phyloP scores from a whole-genome alignment of 2,113 vertebrate genomes.

The Dermatemys mawii region DNA sequence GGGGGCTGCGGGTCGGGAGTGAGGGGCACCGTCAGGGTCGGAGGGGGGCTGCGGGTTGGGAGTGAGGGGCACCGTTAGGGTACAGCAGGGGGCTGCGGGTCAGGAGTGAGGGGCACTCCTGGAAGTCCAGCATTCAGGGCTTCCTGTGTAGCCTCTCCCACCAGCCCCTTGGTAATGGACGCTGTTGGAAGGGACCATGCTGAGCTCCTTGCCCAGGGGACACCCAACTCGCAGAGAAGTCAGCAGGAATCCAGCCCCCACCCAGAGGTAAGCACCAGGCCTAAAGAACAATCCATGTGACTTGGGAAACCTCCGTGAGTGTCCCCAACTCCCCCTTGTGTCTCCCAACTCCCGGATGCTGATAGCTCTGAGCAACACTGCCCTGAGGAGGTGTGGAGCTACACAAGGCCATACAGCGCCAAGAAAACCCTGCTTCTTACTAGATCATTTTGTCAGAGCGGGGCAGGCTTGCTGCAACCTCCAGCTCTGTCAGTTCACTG shows the following conservation, averaged over 20 bases:
- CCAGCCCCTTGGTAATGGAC: background rate
- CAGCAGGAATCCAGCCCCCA: background rate
- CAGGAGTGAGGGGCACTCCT: too few relatives aligned
- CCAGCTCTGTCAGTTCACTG: background rate
- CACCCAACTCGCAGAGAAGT: background rate
- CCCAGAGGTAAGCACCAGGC: background rate
- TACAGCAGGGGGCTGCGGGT: too few relatives aligned
- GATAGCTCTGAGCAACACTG: background rate
- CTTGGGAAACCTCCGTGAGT: background rate
- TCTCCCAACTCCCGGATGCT: background rate
- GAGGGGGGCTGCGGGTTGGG: too few relatives aligned
- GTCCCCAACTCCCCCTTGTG: background rate
- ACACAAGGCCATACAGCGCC: too few relatives aligned
- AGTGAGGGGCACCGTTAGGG: too few relatives aligned
- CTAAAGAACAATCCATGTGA: background rate
- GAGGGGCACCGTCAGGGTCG: too few relatives aligned
- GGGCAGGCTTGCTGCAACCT: background rate
- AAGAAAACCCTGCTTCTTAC: background rate
- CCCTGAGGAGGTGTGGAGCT: background rate
- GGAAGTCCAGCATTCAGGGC: fast-evolving
- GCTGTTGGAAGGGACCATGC: background rate
- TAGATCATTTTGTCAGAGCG: background rate
- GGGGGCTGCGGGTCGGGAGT: too few relatives aligned
- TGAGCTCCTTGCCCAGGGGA: fast-evolving
- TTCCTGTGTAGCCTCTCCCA: fast-evolving